Evolutionary conservation across 2,113 vertebrate species (phyloP).

Genomic region (Poicephalus gulielmi): DNA sequence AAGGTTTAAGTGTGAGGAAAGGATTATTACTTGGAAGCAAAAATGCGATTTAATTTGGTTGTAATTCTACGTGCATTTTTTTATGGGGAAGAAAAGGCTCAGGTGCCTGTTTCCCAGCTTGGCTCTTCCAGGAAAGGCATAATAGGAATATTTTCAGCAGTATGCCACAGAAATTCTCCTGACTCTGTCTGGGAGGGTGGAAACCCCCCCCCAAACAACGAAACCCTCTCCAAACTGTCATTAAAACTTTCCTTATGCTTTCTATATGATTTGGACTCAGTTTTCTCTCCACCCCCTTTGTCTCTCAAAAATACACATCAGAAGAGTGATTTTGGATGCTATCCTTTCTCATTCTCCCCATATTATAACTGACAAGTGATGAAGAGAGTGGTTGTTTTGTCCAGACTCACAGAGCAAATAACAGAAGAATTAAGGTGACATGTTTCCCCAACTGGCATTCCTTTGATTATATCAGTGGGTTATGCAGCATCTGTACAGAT

Average conservation of each 20-base stretch:
- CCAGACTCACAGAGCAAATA: neutral
- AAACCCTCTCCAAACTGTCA: neutral
- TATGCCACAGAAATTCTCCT: neutral
- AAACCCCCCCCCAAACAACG: neutral
- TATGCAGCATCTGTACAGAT: neutral
- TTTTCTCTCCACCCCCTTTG: neutral
- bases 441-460: accelerated
- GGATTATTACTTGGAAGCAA: neutral
- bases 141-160: neutral
- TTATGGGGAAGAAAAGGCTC: neutral
- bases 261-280: neutral
- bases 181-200: neutral
- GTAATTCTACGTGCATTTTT: neutral
- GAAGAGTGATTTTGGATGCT: neutral
- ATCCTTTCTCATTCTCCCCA: neutral
- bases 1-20: neutral
- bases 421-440: neutral
- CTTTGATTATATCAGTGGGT: neutral
- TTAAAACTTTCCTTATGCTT: neutral
- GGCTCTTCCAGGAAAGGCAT: neutral
- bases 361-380: neutral
- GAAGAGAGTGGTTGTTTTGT: neutral
- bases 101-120: neutral
- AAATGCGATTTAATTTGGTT: neutral
- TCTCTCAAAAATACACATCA: neutral